A percentile compares a stretch with the other conserved stretches of the same genome.
Conservation (phyloP, 1,140 invertebrate species). For the Brachionus sp. region DNA sequence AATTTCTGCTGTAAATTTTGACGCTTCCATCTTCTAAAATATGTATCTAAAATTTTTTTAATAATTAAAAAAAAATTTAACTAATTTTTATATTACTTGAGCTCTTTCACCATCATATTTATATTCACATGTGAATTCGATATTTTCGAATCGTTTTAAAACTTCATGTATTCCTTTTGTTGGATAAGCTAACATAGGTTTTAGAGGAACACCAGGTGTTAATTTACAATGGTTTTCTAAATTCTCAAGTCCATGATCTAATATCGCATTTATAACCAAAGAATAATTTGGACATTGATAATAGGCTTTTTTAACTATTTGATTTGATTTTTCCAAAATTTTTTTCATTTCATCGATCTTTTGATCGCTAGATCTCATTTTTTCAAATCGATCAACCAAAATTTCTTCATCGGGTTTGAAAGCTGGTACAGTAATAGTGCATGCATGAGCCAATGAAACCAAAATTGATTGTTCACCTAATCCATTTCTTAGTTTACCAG, state of each 20-base stretch:
- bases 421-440: constrained; percentile 57
- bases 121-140: constrained; percentile 95
- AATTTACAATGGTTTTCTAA: constrained; percentile 79
- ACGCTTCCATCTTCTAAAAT: constrained; percentile 68
- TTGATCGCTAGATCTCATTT: constrained; percentile 1
- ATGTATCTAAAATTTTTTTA: constrained; percentile 66
- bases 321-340: constrained; percentile 14
- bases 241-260: constrained; percentile 64
- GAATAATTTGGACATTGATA: constrained; percentile 96
- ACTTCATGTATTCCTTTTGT: constrained; percentile 85
- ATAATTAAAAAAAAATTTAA: constrained; percentile 25
- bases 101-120: constrained; percentile 99
- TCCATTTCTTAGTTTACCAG: constrained; percentile 91
- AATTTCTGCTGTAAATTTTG: constrained; percentile 89
- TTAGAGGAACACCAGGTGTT: constrained; percentile 81
- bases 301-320: constrained; percentile 37
- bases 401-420: constrained; percentile 13
- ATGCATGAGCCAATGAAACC: constrained; percentile 78
- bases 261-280: constrained; percentile 70
- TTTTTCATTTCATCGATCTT: constrained; percentile 22
- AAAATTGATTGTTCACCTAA: constrained; percentile 93
- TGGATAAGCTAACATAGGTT: constrained; percentile 98
- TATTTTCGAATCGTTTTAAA: constrained; percentile 79
- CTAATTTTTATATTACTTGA: constrained; percentile 70
- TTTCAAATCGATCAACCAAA: constrained; percentile 11